Conservation (phyloP, 2,888 invertebrate genomes). For the Craniophora ligustri region DNA sequence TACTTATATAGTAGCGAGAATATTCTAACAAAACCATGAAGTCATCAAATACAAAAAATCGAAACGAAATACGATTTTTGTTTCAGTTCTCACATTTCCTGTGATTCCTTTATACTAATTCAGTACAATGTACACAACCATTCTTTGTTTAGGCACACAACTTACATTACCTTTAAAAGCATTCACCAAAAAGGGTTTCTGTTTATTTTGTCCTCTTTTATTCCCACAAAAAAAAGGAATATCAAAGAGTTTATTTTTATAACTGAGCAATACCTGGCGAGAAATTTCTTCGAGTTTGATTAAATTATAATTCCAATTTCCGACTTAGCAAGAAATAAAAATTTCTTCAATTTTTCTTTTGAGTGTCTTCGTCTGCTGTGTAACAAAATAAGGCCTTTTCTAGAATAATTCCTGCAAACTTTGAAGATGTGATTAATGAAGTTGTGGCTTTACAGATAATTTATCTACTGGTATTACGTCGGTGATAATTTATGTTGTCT, state of each 20-base stretch:
- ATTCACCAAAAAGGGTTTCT: conserved; percentile 29
- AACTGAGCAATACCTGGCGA: conserved; percentile 28
- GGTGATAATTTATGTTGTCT: conserved; percentile 34
- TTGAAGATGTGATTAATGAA: conserved; percentile 43
- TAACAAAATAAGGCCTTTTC: conserved; percentile 23
- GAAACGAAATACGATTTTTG: background rate
- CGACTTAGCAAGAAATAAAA: conserved; percentile 33
- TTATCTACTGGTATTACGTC: conserved; percentile 20
- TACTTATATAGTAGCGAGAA: too few species aligned
- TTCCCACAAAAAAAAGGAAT: conserved; percentile 23
- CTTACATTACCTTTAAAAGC: conserved; percentile 40
- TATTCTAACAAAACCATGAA: background rate
- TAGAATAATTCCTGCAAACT: conserved; percentile 27
- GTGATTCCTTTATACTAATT: conserved; percentile 12
- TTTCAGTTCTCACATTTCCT: conserved; percentile 7
- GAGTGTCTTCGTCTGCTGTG: conserved; percentile 7
- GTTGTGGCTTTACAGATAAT: conserved; percentile 31
- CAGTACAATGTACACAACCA: conserved; percentile 4
- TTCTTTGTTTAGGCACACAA: conserved; percentile 32
- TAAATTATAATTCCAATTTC: conserved; percentile 52
- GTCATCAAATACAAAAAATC: too few species aligned
- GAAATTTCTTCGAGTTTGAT: conserved; percentile 38
- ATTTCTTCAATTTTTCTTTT: conserved; percentile 28
- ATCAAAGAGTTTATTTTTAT: conserved; percentile 35
- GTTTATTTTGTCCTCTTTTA: conserved; percentile 14